A percentile compares a stretch with the other conserved stretches of the same genome.
Conservation (phyloP, 2,888 invertebrate species). For the Nemotelus nigrinus region DNA sequence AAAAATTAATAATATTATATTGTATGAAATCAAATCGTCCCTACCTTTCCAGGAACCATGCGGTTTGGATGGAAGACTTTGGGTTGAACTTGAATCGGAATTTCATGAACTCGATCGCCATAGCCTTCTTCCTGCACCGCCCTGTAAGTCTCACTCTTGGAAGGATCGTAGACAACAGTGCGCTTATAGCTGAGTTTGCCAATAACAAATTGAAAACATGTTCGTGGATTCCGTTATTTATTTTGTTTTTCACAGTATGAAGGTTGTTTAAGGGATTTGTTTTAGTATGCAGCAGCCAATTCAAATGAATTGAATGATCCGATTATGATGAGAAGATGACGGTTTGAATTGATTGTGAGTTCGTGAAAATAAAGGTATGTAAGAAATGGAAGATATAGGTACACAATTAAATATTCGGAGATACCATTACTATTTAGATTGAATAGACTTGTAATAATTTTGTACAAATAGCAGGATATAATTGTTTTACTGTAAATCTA, state of each 20-base stretch:
- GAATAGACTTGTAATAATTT: no score
- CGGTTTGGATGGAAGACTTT: slow-evolving; percentile 76
- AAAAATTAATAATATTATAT: not conserved
- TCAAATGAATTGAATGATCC: slow-evolving; percentile 13
- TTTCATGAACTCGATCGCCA: slow-evolving; percentile 74
- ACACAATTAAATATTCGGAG: no score
- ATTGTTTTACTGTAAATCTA: no score
- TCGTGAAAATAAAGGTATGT: slow-evolving; percentile 10
- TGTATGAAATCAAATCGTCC: slow-evolving; percentile 48
- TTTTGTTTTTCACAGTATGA: slow-evolving; percentile 14
- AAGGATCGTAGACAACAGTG: slow-evolving; percentile 84
- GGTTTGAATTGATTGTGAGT: slow-evolving; percentile 8
- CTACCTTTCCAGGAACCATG: slow-evolving; percentile 69
- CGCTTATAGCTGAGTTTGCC: slow-evolving; percentile 69
- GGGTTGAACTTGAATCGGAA: slow-evolving; percentile 75
- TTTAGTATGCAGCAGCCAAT: slow-evolving; percentile 37
- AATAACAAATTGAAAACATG: slow-evolving; percentile 6
- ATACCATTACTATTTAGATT: no score
- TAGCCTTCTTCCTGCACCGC: slow-evolving; percentile 81
- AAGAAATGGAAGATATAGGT: not conserved
- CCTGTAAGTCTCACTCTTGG: slow-evolving; percentile 88
- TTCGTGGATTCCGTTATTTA: not conserved
- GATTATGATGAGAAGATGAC: slow-evolving; percentile 24
- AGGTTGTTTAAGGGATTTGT: slow-evolving; percentile 50
- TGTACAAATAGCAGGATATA: no score